Conservation (phyloP, 2,797 vertebrate species). For the Melopsittacus undulatus region DNA sequence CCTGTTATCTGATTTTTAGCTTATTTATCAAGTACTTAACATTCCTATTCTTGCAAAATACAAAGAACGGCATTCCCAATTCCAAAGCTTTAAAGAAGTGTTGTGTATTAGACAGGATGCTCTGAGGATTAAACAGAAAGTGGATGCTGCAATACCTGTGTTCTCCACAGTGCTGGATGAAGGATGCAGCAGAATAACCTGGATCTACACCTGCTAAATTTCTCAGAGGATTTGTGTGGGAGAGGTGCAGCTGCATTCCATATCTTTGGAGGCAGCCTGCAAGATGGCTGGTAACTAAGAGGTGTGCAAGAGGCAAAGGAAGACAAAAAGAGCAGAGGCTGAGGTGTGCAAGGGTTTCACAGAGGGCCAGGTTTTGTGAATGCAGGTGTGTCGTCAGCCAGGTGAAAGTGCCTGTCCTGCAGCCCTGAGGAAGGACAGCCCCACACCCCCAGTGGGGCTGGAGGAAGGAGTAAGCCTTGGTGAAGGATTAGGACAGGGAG, state of each 20-base stretch:
- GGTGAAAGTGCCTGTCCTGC: neutral
- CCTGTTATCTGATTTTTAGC: neutral
- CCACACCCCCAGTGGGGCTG: neutral
- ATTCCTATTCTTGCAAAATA: neutral
- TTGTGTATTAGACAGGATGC: neutral
- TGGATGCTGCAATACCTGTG: neutral
- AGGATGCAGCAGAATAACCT: neutral
- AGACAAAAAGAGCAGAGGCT: neutral
- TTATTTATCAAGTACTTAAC: neutral
- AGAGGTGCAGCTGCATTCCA: neutral
- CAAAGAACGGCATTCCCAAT: neutral
- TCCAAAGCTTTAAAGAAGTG: neutral
- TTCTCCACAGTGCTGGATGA: neutral
- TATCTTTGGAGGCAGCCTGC: neutral
- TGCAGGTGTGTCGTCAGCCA: neutral
- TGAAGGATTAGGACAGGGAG: neutral
- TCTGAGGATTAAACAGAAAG: neutral
- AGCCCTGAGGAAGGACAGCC: neutral
- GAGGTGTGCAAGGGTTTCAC: fast-evolving
- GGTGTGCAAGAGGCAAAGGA: neutral
- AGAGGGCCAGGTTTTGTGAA: neutral
- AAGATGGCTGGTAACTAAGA: neutral
- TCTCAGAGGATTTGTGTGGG: neutral
- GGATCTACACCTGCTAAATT: neutral
- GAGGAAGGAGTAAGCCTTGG: neutral